Conservation (phyloP, 2,888 invertebrate genomes). For the Drosophila robusta region DNA sequence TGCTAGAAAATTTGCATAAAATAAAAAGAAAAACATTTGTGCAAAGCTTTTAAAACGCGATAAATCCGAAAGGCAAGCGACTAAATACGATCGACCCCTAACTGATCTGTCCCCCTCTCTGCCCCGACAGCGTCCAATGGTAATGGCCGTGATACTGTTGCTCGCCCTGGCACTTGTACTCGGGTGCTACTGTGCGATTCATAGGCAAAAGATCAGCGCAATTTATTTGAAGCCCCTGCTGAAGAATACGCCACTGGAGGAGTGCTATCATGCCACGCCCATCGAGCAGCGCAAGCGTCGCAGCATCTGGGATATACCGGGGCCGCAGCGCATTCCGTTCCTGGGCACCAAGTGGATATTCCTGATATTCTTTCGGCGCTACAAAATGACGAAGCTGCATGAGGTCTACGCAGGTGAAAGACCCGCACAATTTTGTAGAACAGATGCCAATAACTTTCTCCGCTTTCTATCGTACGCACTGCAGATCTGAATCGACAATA, state of each 20-base stretch:
- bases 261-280: slow-evolving; percentile 75
- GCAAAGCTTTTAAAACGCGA: slow-evolving; percentile 32
- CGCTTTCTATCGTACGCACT: background rate
- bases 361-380: slow-evolving; percentile 86
- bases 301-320: slow-evolving; percentile 88
- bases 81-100: slow-evolving; percentile 2
- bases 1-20: slow-evolving; percentile 61
- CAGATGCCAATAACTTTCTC: slow-evolving; percentile 18
- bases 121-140: slow-evolving; percentile 66
- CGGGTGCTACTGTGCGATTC: slow-evolving; percentile 81
- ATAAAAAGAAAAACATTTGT: slow-evolving; percentile 6
- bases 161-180: slow-evolving; percentile 81
- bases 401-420: slow-evolving; percentile 91
- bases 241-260: slow-evolving; percentile 64
- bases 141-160: slow-evolving; percentile 84
- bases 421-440: slow-evolving; percentile 1
- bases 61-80: slow-evolving; percentile 33
- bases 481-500: slow-evolving; percentile 90
- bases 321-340: slow-evolving; percentile 90
- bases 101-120: background rate
- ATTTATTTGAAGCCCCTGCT: slow-evolving; percentile 75
- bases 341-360: slow-evolving; percentile 93
- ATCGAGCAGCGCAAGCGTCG: slow-evolving; percentile 55
- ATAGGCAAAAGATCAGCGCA: slow-evolving; percentile 74
- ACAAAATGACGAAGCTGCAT: slow-evolving; percentile 90